Base-by-base conservation (phyloP, 2,888 invertebrate species). In the Mesorhabditis belari region DNA sequence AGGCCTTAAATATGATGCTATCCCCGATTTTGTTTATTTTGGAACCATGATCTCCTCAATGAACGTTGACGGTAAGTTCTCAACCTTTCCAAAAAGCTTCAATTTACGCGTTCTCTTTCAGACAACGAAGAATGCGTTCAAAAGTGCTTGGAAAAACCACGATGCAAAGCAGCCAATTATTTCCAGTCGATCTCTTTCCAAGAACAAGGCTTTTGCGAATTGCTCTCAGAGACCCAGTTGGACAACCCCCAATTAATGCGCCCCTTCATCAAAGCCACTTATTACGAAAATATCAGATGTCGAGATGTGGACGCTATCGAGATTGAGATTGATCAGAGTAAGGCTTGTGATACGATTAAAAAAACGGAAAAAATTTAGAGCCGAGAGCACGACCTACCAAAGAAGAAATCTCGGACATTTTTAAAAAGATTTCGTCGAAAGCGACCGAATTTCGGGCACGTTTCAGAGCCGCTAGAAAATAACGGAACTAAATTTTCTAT, bases 221-320 rank as follows among this genome's bases (percentile, higher is more conserved):
- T 80, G 35, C 65, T 80, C 59, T 64, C 69, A 24, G 80, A 79
- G 60, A 76, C 70, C 44, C 80, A 80, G 63, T 70, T 67, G 58
- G 78, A 79, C 70, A 80, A 80, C 61, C 80, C 80, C 25, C 64
- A 73, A 21, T 63, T 77, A 58, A 80, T 80, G 80, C 69, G 78
- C 12, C 77, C 77, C 24, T 79, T 79, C 70, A 67, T 69, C 57
- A 73, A 74, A 44, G 77, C 79, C 25, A 73, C 73, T 44, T 79
- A 80, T 65, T 80, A 79, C 64, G 80, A 80, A 64, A 75, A 74
- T 25, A 77, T 80, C 55, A 66, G 70, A 24, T 80, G 80, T 65
- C 69, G 72, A n/a, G 74, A 70, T 53, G 35, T 55, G 23, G 56
- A 59, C 24, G 69, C 63, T 25, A 65, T 63, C 23, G 71, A 66